A percentile compares a stretch with the other conserved stretches of the same genome.
Evolutionary conservation across 2,113 vertebrate species (phyloP).

Genomic region (Circaetus gallicus): DNA sequence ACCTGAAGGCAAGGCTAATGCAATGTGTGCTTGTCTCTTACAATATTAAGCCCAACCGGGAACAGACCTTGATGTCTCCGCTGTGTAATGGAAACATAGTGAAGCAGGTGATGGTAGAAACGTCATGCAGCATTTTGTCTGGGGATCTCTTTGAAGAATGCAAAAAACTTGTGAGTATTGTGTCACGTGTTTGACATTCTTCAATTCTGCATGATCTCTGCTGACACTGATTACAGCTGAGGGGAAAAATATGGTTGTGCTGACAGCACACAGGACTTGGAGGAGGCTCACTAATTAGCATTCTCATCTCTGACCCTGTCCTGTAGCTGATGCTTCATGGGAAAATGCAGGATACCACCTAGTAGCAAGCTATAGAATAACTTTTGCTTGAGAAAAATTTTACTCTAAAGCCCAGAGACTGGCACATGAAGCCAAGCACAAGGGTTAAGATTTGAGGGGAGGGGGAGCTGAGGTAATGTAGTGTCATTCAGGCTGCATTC

Average conservation of each 20-base stretch:
- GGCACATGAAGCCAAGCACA: not conserved
- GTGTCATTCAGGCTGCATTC: not conserved
- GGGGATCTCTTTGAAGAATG: constrained; percentile 85
- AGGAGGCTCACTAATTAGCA: not conserved
- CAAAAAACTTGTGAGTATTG: constrained; percentile 80
- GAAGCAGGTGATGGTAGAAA: constrained; percentile 88
- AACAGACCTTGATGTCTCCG: constrained; percentile 37
- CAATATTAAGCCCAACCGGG: not conserved
- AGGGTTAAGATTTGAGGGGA: not conserved
- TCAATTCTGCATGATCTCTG: not conserved
- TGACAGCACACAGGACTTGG: not conserved
- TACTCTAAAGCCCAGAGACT: not conserved
- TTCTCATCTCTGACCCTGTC: not conserved
- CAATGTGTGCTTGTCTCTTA: not conserved
- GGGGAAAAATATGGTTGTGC: not conserved
- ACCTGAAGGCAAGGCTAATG: not conserved
- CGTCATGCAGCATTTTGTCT: constrained; percentile 85
- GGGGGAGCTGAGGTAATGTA: not conserved
- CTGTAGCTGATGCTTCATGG: not conserved
- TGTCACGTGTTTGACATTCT: not conserved
- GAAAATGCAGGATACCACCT: not conserved
- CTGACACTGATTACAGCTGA: not conserved
- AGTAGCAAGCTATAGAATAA: not conserved
- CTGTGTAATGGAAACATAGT: constrained; percentile 78
- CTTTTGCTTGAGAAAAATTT: not conserved